Evolutionary conservation across 2,113 vertebrate species (phyloP).

Genomic region (Chlorodrepanis virens): DNA sequence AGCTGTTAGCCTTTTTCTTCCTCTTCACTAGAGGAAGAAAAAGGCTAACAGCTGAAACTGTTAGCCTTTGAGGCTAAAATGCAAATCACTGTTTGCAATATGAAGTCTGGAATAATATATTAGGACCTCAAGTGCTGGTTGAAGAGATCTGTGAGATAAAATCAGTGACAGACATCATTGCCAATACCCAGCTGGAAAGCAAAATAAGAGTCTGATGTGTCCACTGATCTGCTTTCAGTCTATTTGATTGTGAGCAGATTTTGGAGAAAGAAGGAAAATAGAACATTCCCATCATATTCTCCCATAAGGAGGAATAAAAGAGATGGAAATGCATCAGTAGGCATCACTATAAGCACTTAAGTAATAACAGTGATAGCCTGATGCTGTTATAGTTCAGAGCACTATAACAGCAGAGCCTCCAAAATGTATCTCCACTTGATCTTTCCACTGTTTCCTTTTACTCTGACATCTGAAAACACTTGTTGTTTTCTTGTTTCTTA

Average conservation of each 20-base stretch:
- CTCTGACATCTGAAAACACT: neutral
- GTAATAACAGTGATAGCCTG: neutral
- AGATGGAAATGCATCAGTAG: neutral
- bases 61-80: neutral
- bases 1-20: neutral
- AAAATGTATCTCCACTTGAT: neutral
- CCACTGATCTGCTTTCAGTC: neutral
- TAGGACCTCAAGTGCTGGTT: neutral
- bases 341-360: neutral
- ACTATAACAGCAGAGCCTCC: neutral
- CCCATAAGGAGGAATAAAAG: neutral
- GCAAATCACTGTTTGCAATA: neutral
- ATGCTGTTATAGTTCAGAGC: neutral
- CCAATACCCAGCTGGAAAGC: neutral
- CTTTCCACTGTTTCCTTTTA: neutral
- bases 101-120: neutral
- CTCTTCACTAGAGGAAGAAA: neutral
- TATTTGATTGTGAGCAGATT: neutral
- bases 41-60: too few relatives aligned
- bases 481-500: neutral
- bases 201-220: neutral
- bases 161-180: neutral
- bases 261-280: neutral
- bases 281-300: neutral
- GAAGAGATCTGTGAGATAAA: neutral